phyloP scores from a whole-genome alignment of 2,113 vertebrate genomes.

The Colinus virginianus region DNA sequence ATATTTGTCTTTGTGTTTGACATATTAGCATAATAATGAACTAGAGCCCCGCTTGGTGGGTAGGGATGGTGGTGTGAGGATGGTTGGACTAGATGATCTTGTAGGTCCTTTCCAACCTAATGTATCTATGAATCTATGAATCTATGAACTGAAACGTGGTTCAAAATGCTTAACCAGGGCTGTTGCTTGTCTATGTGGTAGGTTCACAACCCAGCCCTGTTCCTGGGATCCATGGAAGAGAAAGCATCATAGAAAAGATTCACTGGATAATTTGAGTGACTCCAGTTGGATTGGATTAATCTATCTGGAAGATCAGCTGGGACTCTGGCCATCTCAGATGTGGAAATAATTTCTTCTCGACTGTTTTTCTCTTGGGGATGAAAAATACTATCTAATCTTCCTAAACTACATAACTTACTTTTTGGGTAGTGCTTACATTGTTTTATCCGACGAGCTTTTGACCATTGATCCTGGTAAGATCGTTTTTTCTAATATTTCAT shows the following conservation, averaged over 20 bases:
- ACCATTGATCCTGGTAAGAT: not conserved
- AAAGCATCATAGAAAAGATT: not conserved
- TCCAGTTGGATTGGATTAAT: not conserved
- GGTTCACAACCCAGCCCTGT: not conserved
- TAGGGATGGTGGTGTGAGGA: no score
- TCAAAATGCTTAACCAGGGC: not conserved
- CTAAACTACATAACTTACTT: not conserved
- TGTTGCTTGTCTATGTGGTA: accelerated
- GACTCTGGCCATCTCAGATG: not conserved
- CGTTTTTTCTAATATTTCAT: not conserved
- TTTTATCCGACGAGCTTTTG: not conserved
- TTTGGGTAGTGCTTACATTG: not conserved
- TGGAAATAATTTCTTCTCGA: not conserved
- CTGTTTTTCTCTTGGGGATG: not conserved
- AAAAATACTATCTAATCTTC: not conserved
- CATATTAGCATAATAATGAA: no score
- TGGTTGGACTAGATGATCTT: no score
- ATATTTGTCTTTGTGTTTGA: not conserved
- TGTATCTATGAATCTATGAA: no score
- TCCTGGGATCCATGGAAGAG: not conserved
- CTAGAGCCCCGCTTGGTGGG: no score
- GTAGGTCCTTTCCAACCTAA: no score
- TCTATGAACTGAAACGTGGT: not conserved
- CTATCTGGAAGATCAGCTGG: accelerated
- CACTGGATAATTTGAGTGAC: not conserved